A percentile compares a stretch with the other conserved stretches of the same genome.
phyloP scores from a whole-genome alignment of 2,113 vertebrate genomes.

The Brachypodius melanocephalos region DNA sequence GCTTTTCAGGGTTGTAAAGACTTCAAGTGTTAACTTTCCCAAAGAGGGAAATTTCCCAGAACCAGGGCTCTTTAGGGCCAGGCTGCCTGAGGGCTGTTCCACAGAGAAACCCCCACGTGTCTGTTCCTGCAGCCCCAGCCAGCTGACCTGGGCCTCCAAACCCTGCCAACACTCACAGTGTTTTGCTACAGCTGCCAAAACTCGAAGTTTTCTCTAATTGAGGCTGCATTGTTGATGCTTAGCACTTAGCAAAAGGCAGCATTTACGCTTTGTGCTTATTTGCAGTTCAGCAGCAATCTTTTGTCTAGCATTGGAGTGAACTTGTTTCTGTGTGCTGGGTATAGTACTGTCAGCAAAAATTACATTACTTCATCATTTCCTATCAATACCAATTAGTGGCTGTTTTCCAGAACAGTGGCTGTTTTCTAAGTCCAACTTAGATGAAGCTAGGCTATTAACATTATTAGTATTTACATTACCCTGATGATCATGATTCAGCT shows the following conservation, averaged over 20 bases:
- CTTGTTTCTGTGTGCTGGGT: neutral
- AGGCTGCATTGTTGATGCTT: neutral
- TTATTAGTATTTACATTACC: constrained; percentile 3
- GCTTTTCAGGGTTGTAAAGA: neutral
- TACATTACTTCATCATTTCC: neutral
- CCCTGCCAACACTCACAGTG: neutral
- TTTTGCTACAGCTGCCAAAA: neutral
- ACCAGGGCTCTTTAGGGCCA: neutral
- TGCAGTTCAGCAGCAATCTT: neutral
- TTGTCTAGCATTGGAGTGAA: neutral
- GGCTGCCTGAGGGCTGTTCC: neutral
- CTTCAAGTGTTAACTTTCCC: neutral
- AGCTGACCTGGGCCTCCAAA: neutral
- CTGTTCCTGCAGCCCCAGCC: neutral
- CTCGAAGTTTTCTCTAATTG: neutral
- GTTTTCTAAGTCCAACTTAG: constrained; percentile 40
- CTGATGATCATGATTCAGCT: neutral
- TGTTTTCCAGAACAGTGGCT: constrained; percentile 26
- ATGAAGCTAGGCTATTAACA: neutral
- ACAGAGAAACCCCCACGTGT: rapidly evolving
- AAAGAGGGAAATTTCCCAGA: neutral
- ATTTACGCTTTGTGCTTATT: neutral
- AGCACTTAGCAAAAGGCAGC: neutral
- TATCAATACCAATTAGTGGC: constrained; percentile 7
- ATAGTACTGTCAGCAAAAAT: neutral